These are phyloP conservation scores for Andrena haemorrhoa DNA, from an alignment of 2,888 invertebrate genomes.

Conservation along the genomic window DNA sequence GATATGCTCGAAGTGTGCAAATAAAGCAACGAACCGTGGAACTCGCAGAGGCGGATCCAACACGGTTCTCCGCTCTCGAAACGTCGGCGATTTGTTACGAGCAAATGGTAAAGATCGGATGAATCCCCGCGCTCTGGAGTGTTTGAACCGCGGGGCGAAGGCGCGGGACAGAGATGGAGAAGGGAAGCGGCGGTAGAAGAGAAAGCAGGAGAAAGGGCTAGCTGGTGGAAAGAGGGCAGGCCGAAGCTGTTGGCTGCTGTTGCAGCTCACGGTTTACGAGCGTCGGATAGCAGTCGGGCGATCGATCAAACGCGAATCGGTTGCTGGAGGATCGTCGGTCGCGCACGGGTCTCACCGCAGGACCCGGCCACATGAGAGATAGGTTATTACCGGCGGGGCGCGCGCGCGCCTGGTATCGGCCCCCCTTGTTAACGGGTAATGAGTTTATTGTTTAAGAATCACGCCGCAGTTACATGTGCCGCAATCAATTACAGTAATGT, in stretches of 20 bases:
- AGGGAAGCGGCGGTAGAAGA: background rate
- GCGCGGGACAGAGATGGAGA: background rate
- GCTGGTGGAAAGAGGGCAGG: conserved; percentile 31
- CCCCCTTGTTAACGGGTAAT: conserved; percentile 77
- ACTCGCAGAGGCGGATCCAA: conserved; percentile 51
- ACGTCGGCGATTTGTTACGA: conserved; percentile 70
- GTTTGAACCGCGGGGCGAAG: conserved; percentile 48
- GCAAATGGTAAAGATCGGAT: conserved; percentile 75
- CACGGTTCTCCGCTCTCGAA: conserved; percentile 53
- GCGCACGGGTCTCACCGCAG: conserved; percentile 50
- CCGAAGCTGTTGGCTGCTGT: conserved; percentile 1
- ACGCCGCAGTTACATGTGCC: conserved; percentile 76
- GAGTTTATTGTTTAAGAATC: conserved; percentile 82
- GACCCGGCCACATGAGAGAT: conserved; percentile 57
- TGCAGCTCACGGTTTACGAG: conserved; percentile 59
- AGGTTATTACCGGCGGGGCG: conserved; percentile 75
- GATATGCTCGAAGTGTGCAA: conserved; percentile 43
- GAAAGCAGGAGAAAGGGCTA: conserved; percentile 20
- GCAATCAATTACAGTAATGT: conserved; percentile 82
- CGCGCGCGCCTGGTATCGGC: conserved; percentile 50
- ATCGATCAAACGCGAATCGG: conserved; percentile 74
- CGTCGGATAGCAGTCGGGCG: conserved; percentile 59
- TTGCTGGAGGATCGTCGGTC: conserved; percentile 62
- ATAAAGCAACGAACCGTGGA: conserved; percentile 53
- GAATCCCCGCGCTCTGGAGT: conserved; percentile 55